Evolutionary conservation across 2,797 vertebrate species (phyloP), one percentile per base, ranked within the genome.

Genomic region (Masticophis lateralis): DNA sequence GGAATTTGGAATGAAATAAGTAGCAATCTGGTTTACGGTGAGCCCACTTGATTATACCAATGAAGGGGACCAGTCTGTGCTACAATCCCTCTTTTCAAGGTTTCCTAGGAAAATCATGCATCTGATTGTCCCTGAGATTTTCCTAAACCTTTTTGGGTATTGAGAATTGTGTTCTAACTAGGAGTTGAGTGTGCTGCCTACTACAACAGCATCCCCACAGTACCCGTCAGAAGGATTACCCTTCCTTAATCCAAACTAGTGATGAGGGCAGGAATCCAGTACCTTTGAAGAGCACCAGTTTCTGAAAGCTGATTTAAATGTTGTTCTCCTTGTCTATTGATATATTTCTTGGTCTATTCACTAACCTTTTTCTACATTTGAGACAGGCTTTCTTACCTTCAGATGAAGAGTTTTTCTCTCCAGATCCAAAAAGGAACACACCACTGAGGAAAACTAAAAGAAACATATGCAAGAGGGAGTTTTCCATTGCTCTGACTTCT

Each of bases 331-430:
- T 12, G 3, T 63, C 28, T 18, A 56, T 56, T 32, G 14, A 7
- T 43, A 5, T 28, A 37, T 20, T 56, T 55, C 51, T 51, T 79
- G 28, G 60, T 57, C 47, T 74, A 1, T 7, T 57, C 74, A 56
- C 37, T 28, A 55, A 57, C 14, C 59, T 83, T 0, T 6, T 2
- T 90, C 51, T 66, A 1, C 69, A 13, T 92, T 37, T 11, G 93
- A 92, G 89, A 32, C 13, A 47, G 66, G 55, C 20, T 94, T 87
- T 95, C 97, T 98, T 97, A 98, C 98, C 90, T 86, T 95, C 90
- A 25, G 94, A 90, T 69, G 89, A 86, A 37, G 96, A 94, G 69
- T 4, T 18, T 0, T 95, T 95, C n/a, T 86, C 95, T 63, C 94
- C 87, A 92, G 95, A 96, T 6, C 32, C 91, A 0, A 5, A 87